Conservation (phyloP, 1,140 invertebrate species). For the Drosophila melanica region DNA sequence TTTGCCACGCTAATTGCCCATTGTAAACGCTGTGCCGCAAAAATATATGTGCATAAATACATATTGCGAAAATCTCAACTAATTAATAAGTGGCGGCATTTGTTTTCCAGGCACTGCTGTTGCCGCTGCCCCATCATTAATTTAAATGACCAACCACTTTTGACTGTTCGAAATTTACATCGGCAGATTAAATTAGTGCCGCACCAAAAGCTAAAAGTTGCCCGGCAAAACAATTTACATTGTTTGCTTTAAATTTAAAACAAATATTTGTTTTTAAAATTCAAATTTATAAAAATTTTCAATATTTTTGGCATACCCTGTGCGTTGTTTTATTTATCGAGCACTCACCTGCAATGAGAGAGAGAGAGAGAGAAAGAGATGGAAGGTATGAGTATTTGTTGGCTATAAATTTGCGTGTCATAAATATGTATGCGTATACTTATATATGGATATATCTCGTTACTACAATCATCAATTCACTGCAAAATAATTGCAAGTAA, state of each 20-base stretch:
- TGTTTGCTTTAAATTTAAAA: conserved; percentile 54
- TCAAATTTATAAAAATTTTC: conserved; percentile 19
- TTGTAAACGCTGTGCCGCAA: conserved; percentile 46
- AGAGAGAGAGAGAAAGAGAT: conserved; percentile 12
- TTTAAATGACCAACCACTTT: neutral
- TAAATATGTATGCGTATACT: conserved; percentile 12
- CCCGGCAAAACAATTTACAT: neutral
- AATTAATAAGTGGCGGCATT: conserved; percentile 66
- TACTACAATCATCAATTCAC: conserved; percentile 12
- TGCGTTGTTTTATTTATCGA: conserved; percentile 17
- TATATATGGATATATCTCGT: neutral
- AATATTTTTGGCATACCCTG: conserved; percentile 16
- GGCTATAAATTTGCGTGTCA: conserved; percentile 27
- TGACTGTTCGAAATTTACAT: no score
- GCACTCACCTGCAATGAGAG: conserved; percentile 65
- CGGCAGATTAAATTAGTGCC: conserved; percentile 27
- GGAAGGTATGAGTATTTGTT: conserved; percentile 31
- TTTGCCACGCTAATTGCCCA: conserved; percentile 59
- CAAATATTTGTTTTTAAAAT: conserved; percentile 56
- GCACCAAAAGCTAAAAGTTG: neutral
- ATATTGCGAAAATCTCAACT: conserved; percentile 44
- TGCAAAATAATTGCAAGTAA: conserved; percentile 29
- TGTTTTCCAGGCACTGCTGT: conserved; percentile 24
- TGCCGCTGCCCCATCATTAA: neutral
- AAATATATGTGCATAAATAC: conserved; percentile 50